phyloP scores from a whole-genome alignment of 2,888 invertebrate genomes.

The Apotomis turbidana region DNA sequence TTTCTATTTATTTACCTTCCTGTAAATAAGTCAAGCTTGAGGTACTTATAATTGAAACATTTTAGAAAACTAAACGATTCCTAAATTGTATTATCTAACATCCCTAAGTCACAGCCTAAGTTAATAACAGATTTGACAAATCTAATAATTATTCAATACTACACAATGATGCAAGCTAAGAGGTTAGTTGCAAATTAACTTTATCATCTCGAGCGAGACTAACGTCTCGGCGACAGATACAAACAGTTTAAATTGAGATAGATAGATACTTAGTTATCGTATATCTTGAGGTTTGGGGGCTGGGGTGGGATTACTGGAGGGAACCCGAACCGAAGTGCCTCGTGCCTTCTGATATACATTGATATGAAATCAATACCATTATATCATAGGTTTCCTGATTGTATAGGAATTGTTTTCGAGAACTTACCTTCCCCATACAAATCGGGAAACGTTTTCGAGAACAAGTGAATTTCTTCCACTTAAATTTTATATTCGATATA shows the following conservation, averaged over 20 bases:
- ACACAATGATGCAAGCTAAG: slow-evolving; percentile 1
- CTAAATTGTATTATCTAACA: too few relatives aligned
- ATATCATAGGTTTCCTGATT: background rate
- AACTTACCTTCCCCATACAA: too few relatives aligned
- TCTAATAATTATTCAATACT: background rate
- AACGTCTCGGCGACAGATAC: background rate
- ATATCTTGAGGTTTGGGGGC: background rate
- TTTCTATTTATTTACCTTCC: too few relatives aligned
- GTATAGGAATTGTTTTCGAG: too few relatives aligned
- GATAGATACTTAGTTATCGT: background rate
- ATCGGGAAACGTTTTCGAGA: too few relatives aligned
- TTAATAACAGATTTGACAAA: too few relatives aligned
- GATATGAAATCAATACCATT: background rate
- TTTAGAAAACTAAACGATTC: too few relatives aligned
- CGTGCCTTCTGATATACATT: background rate
- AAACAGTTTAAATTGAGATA: background rate
- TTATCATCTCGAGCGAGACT: background rate
- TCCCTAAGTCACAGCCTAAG: too few relatives aligned
- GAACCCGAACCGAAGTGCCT: background rate
- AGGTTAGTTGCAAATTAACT: slow-evolving; percentile 11
- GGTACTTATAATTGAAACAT: too few relatives aligned
- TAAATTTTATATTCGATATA: too few relatives aligned
- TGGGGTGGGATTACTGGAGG: background rate
- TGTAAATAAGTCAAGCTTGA: too few relatives aligned
- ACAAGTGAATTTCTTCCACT: too few relatives aligned